phyloP scores from a whole-genome alignment of 2,888 invertebrate genomes.

The Synergus umbraculus region DNA sequence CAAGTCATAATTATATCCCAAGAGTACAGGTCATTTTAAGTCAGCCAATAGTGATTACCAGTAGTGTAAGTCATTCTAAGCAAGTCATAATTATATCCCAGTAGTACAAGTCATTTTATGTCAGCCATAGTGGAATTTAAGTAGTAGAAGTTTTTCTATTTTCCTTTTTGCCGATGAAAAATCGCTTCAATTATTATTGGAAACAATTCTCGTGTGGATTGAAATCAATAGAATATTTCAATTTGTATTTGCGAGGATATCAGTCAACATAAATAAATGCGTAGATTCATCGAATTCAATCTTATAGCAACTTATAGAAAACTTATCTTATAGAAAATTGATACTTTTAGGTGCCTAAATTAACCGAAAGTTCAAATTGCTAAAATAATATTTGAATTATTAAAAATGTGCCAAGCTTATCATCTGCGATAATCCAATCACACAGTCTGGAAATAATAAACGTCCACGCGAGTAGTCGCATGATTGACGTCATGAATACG shows the following conservation, averaged over 20 bases:
- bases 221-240: background rate
- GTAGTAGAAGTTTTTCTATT: background rate
- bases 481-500: background rate
- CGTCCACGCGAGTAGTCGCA: background rate
- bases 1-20: too few relatives aligned
- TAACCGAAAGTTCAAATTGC: too few relatives aligned
- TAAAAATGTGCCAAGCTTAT: background rate
- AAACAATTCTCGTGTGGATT: constrained; percentile 14
- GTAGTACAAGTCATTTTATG: too few relatives aligned
- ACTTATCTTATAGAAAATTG: too few relatives aligned
- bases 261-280: background rate
- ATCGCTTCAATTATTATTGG: background rate
- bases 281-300: too few relatives aligned
- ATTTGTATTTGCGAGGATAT: background rate
- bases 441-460: background rate
- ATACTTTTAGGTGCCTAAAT: too few relatives aligned
- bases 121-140: too few relatives aligned
- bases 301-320: too few relatives aligned
- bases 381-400: background rate
- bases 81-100: too few relatives aligned
- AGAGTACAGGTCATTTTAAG: too few relatives aligned
- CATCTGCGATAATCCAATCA: background rate
- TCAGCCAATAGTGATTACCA: too few relatives aligned
- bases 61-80: too few relatives aligned
- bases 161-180: background rate